Evolutionary conservation across 2,113 vertebrate species (phyloP).

Genomic region (Heterotis niloticus): DNA sequence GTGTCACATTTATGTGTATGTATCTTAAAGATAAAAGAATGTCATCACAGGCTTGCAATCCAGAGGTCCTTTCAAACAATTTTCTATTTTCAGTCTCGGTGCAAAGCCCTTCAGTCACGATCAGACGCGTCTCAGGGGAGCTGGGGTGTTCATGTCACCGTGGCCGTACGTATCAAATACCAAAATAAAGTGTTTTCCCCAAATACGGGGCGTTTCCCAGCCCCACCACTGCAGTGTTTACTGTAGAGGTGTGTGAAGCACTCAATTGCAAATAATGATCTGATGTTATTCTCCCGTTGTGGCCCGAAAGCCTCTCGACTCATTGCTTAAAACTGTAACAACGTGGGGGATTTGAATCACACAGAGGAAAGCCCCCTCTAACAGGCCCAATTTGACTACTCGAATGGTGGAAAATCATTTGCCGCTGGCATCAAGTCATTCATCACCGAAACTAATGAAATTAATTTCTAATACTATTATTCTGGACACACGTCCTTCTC

Average conservation of each 20-base stretch:
- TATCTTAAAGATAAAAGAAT: background rate
- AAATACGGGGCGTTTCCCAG: slow-evolving; percentile 47
- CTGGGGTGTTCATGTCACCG: slow-evolving; percentile 32
- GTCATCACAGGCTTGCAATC: slow-evolving; percentile 14
- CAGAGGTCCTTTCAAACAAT: slow-evolving; percentile 19
- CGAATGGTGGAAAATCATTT: too few species aligned
- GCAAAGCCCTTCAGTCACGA: slow-evolving; percentile 34
- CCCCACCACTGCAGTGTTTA: slow-evolving; percentile 40
- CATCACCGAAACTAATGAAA: too few species aligned
- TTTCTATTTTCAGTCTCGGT: slow-evolving; percentile 43
- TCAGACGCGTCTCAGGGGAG: slow-evolving; percentile 48
- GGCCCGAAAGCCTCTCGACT: too few species aligned
- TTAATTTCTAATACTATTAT: too few species aligned
- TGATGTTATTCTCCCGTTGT: too few species aligned
- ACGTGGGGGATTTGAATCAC: too few species aligned
- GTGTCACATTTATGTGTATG: background rate
- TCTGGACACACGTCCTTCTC: too few species aligned
- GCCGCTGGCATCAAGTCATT: too few species aligned
- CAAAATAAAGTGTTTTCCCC: slow-evolving; percentile 46
- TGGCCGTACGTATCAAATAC: slow-evolving; percentile 32
- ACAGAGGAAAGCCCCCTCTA: too few species aligned
- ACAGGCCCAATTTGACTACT: too few species aligned
- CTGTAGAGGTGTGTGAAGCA: slow-evolving; percentile 37
- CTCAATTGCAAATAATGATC: slow-evolving; percentile 39
- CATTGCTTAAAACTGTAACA: too few species aligned